Conservation (phyloP, 1,140 invertebrate species). For the Brachionus angularis region DNA sequence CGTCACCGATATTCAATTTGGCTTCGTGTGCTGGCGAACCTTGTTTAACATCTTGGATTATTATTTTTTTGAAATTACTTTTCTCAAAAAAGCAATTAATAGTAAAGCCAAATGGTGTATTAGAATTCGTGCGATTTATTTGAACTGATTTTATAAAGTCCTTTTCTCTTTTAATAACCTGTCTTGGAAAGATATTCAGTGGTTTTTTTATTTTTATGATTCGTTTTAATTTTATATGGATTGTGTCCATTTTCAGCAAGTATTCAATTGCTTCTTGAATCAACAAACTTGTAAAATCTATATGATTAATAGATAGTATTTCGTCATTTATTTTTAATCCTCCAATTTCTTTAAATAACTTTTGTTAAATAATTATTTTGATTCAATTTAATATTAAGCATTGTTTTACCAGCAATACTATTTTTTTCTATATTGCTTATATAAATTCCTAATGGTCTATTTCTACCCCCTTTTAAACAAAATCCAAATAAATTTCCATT, state of each 20-base stretch:
- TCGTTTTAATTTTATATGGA: not conserved
- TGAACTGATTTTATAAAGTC: not conserved
- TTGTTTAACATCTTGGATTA: not conserved
- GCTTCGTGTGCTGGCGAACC: not conserved
- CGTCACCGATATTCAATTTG: not conserved
- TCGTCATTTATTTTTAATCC: not conserved
- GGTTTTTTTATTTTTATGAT: not conserved
- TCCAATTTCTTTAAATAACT: not conserved
- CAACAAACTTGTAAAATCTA: not conserved
- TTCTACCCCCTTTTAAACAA: not conserved
- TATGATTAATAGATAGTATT: not conserved
- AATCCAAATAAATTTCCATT: not conserved
- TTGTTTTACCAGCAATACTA: not conserved
- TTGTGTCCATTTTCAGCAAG: not conserved
- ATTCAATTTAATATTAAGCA: not conserved
- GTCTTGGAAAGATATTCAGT: not conserved
- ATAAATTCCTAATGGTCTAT: conserved; percentile 14
- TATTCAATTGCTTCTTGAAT: not conserved
- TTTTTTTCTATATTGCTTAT: not conserved
- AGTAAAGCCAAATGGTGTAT: not conserved
- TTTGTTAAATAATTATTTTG: not conserved
- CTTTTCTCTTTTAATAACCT: not conserved
- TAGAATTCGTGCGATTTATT: not conserved
- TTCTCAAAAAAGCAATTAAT: conserved; percentile 14
- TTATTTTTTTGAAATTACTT: not conserved